These are phyloP conservation scores for Acomys russatus DNA, from an alignment of 2,797 vertebrate genomes.

Conservation along the genomic window DNA sequence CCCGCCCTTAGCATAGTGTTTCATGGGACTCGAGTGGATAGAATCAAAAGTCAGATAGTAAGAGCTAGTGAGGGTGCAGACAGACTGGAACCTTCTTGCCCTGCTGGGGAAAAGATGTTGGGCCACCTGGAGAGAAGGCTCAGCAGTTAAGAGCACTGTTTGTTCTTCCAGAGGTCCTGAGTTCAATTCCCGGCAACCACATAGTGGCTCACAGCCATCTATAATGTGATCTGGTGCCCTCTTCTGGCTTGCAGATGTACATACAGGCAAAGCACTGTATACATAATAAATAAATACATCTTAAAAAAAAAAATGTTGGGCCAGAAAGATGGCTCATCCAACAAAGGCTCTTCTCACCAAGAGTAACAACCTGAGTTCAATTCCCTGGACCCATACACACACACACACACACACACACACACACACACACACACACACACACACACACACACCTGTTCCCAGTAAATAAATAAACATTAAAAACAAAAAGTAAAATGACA, in stretches of 20 bases:
- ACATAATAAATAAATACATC: too few species aligned
- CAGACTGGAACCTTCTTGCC: background rate
- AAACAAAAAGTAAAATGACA: background rate
- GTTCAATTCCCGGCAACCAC: too few species aligned
- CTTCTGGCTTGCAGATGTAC: too few species aligned
- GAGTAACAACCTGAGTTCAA: too few species aligned
- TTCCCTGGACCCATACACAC: background rate
- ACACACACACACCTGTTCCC: background rate
- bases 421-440: background rate
- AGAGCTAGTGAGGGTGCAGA: fast-evolving
- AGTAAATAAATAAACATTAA: background rate
- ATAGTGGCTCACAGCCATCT: too few species aligned
- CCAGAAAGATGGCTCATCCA: too few species aligned
- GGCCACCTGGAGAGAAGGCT: background rate
- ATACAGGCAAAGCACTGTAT: too few species aligned
- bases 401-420: background rate
- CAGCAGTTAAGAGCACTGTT: fast-evolving
- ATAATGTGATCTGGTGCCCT: too few species aligned
- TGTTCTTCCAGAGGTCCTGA: too few species aligned
- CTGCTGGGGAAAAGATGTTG: too few species aligned
- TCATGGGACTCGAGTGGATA: background rate
- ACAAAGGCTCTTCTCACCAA: too few species aligned
- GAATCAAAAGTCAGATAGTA: background rate
- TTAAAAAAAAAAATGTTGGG: too few species aligned
- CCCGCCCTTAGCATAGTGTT: background rate